Conservation (phyloP, 2,113 vertebrate species). For the Pteruthius melanotis region DNA sequence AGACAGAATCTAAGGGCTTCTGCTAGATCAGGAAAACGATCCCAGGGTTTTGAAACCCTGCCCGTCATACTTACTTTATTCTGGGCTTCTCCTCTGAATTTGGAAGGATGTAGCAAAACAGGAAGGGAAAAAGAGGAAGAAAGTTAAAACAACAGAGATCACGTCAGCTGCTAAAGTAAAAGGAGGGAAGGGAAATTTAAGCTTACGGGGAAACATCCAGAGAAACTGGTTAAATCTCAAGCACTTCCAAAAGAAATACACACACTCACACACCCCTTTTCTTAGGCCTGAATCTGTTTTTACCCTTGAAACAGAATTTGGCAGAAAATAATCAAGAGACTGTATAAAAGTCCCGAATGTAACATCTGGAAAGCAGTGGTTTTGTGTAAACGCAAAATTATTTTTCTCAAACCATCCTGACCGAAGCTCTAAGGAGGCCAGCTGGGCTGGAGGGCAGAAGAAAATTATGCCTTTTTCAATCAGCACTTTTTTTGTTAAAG, state of each 20-base stretch:
- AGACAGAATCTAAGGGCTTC: background rate
- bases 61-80: constrained; percentile 79
- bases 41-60: background rate
- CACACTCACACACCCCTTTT: background rate
- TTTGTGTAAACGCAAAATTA: background rate
- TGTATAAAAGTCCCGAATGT: background rate
- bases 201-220: constrained; percentile 15
- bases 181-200: constrained; percentile 10
- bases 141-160: constrained; percentile 34
- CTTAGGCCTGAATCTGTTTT: constrained; percentile 1
- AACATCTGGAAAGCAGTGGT: constrained; percentile 1
- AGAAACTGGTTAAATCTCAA: constrained; percentile 16
- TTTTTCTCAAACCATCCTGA: background rate
- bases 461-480: background rate
- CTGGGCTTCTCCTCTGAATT: constrained; percentile 86
- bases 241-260: constrained; percentile 25
- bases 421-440: background rate
- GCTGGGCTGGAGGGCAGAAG: background rate
- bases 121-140: constrained; percentile 39
- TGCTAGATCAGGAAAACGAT: background rate
- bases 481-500: background rate
- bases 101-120: constrained; percentile 18
- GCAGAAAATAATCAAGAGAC: background rate
- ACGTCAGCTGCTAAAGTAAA: background rate
- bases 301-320: background rate